phyloP scores from a whole-genome alignment of 1,140 invertebrate genomes.

The Platorchestia sp. region DNA sequence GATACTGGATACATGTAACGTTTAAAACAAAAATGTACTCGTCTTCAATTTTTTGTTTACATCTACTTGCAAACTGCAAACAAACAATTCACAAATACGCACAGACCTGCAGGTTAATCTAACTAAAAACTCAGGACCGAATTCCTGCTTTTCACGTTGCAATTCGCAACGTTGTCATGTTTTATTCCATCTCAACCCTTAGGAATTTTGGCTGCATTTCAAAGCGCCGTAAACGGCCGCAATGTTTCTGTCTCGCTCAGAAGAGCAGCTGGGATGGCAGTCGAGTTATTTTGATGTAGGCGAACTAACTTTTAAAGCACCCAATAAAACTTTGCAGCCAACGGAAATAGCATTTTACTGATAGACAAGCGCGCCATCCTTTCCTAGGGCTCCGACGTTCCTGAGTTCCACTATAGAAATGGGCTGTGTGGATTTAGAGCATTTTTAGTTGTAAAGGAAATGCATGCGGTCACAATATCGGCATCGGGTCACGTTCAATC shows the following conservation, averaged over 20 bases:
- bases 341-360: neutral
- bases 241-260: neutral
- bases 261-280: neutral
- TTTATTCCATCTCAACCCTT: neutral
- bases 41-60: no score
- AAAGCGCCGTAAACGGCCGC: neutral
- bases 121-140: neutral
- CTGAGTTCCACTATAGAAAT: neutral
- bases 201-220: neutral
- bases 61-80: no score
- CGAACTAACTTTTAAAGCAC: constrained; percentile 28
- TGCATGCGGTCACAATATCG: neutral
- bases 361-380: neutral
- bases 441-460: neutral
- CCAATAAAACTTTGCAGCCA: constrained; percentile 29
- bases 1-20: no score
- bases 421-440: neutral
- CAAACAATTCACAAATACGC: neutral
- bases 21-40: no score
- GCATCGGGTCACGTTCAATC: neutral
- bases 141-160: neutral
- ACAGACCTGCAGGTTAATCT: neutral
- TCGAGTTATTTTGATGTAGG: constrained; percentile 17
- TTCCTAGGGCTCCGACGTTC: no score
- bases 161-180: neutral